phyloP scores from a whole-genome alignment of 2,888 invertebrate genomes.

The Lissonota sp. region DNA sequence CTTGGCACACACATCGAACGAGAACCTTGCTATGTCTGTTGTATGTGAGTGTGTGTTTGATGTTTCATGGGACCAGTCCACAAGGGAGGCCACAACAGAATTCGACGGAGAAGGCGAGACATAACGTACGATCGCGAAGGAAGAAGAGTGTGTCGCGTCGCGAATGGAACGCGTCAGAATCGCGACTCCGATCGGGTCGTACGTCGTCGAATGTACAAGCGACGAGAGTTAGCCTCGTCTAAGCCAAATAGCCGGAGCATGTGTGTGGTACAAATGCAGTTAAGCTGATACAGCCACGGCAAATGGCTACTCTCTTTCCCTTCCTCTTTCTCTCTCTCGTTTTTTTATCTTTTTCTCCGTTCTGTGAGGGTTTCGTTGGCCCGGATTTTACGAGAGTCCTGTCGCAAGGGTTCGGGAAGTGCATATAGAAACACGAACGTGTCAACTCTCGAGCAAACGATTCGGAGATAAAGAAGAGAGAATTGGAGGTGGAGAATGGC shows the following conservation, averaged over 20 bases:
- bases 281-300: slow-evolving; percentile 26
- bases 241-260: slow-evolving; percentile 30
- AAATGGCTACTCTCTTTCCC: slow-evolving; percentile 30
- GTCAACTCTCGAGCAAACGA: slow-evolving; percentile 64
- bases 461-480: slow-evolving; percentile 64
- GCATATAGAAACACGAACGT: slow-evolving; percentile 40
- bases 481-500: slow-evolving; percentile 40
- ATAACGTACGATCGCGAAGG: slow-evolving; percentile 42
- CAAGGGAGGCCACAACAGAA: slow-evolving; percentile 6
- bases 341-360: no score
- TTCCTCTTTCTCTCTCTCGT: no score
- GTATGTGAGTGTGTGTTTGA: no score
- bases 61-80: slow-evolving; percentile 39
- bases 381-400: slow-evolving; percentile 68
- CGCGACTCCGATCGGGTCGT: slow-evolving; percentile 59
- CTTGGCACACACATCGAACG: slow-evolving; percentile 25
- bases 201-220: slow-evolving; percentile 53
- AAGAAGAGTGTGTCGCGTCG: slow-evolving; percentile 40
- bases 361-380: slow-evolving; percentile 47
- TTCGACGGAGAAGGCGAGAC: slow-evolving; percentile 18
- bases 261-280: slow-evolving; percentile 26
- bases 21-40: slow-evolving; percentile 32
- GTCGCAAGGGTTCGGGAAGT: slow-evolving; percentile 32
- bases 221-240: slow-evolving; percentile 48
- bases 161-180: slow-evolving; percentile 55